Base-by-base conservation (phyloP, 1,140 invertebrate genomes). In the Ceratina calcarata region DNA sequence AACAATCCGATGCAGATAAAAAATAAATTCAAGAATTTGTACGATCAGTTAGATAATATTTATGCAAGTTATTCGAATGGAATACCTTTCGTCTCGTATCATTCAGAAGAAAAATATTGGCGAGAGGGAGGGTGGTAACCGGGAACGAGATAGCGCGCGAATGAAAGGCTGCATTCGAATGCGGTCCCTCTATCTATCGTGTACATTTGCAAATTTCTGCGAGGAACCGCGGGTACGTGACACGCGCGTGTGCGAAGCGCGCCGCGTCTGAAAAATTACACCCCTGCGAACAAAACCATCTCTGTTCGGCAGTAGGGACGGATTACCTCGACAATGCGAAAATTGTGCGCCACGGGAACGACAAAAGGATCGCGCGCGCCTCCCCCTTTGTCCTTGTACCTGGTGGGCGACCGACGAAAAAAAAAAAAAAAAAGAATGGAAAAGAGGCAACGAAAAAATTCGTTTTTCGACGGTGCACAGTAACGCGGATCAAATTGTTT, bases 271-370 rank as follows among this genome's bases (percentile, higher is more conserved):
- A 67, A 75, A 66, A 58, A 58, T 67, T 13, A 58, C 32, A 27
- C 20, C 32, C 32, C n/a, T 49, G 20, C 32, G 32, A 75, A 55
- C 61, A 57, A n/a, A 18, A 67, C 24, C 12, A 0, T 66, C 32
- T 68, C 53, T 76, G 73, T 76, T n/a, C 73, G 10, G 0, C 32
- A 10, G 51, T 32, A 22, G 60, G n/a, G 16, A 58, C 60, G 24
- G 24, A 58, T 76, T 67, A 58, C 32, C 32, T 58, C 7, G 3
- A 37, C 32, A 64, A 65, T 67, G 61, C 22, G 53, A 67, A 66
- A 76, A 76, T 58, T n/a, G 18, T 45, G 32, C 61, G 10, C 3
- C 24, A 16, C n/a, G 10, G 20, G 37, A 55, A n/a, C 53, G 49
- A 45, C 51, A 45, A 68, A 60, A 76, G 55, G 13, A 45, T 37